These are phyloP conservation scores for Acanthisitta chloris DNA, from an alignment of 2,113 vertebrate species.

Conservation along the genomic window DNA sequence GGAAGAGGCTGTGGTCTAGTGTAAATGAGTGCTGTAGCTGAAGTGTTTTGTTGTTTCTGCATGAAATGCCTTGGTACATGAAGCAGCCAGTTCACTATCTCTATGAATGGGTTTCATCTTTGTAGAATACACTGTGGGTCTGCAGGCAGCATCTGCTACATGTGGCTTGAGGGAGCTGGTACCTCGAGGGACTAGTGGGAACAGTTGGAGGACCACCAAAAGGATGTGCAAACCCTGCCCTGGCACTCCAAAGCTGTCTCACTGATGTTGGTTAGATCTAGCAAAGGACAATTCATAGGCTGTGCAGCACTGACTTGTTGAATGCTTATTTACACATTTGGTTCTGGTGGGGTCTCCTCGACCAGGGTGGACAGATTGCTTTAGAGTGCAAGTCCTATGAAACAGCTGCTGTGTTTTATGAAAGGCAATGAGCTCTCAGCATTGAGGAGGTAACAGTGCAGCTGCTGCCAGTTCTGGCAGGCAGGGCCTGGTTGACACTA, in stretches of 20 bases:
- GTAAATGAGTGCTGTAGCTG: neutral
- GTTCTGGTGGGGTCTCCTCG: neutral
- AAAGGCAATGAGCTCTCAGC: neutral
- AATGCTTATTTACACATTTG: accelerated
- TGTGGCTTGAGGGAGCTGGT: neutral
- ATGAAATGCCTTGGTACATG: neutral
- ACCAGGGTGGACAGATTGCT: neutral
- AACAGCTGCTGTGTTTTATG: neutral
- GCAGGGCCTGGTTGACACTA: neutral
- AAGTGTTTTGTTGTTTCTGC: accelerated
- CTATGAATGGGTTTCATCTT: neutral
- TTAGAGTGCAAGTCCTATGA: neutral
- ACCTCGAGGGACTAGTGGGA: neutral
- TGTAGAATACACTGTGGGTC: neutral
- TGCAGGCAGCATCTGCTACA: neutral
- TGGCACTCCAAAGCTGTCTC: neutral
- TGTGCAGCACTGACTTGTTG: neutral
- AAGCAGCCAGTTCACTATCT: neutral
- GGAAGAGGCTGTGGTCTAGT: neutral
- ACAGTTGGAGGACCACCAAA: neutral
- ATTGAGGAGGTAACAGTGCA: neutral
- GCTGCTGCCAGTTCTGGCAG: neutral
- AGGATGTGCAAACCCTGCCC: neutral
- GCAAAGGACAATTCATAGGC: neutral
- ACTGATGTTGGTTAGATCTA: accelerated